Conservation (phyloP, 2,113 vertebrate species). For the cat (Felis catus) region F.catus_Fca126_mat1.0 CM031424.1:51507501-51508000, state of each 20-base stretch:
- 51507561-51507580: not conserved
- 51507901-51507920: not conserved
- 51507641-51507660: not conserved
- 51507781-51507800: not conserved
- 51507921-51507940: not conserved
- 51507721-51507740: not conserved
- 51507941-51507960: not conserved
- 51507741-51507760: not conserved
- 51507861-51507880: not conserved
- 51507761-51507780: not conserved
- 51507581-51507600: not conserved
- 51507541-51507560: not conserved
- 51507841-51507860: not conserved
- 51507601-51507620: not conserved
- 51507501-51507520: not conserved
- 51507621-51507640: not conserved
- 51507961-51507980: not conserved
- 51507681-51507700: not conserved
- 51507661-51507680: not conserved
- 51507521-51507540: not conserved
- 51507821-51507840: not conserved
- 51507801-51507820: not conserved
- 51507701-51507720: not conserved
- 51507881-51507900: not conserved
- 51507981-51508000: accelerated